Conservation (phyloP, 2,113 vertebrate genomes). For the Saccopteryx leptura region DNA sequence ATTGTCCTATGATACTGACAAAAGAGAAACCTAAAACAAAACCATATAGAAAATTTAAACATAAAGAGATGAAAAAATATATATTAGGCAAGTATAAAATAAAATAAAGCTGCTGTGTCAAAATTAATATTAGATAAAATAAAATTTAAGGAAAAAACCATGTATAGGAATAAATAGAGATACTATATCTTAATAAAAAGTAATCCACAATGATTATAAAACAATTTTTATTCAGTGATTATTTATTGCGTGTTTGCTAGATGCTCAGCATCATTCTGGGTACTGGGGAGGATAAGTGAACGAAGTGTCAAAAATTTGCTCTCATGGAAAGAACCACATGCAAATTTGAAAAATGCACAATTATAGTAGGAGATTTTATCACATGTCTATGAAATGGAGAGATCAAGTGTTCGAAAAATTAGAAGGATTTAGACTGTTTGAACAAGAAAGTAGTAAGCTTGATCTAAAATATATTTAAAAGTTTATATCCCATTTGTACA, state of each 20-base stretch:
- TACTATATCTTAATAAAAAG: not conserved
- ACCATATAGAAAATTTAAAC: not conserved
- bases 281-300: not conserved
- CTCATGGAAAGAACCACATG: not conserved
- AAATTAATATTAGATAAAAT: conserved; percentile 1
- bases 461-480: conserved; percentile 43
- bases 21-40: not conserved
- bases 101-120: not conserved
- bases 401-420: not conserved
- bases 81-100: not conserved
- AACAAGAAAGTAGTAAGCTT: not conserved
- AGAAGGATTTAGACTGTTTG: not conserved
- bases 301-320: not conserved
- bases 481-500: not conserved
- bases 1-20: not conserved
- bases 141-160: conserved; percentile 41
- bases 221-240: not conserved
- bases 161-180: not conserved
- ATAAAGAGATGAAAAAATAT: not conserved
- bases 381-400: not conserved
- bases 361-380: not conserved
- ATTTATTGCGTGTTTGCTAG: not conserved
- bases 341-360: conserved; percentile 5
- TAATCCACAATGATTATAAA: not conserved
- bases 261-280: not conserved